Evolutionary conservation across 2,797 vertebrate genomes (phyloP).

Genomic region (Pipistrellus pipistrellus): DNA sequence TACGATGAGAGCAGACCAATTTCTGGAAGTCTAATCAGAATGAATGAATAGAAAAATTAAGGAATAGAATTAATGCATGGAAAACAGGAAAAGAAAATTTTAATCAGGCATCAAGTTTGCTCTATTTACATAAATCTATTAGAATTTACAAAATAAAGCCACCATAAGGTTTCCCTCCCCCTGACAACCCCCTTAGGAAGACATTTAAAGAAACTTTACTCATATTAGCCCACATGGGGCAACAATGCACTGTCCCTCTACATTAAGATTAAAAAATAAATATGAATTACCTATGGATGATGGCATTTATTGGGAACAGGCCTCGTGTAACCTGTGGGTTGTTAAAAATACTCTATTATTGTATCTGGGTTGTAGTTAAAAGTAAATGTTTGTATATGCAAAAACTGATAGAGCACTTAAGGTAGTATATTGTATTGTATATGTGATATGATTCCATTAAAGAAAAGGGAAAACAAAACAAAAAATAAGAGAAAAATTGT

Average conservation of each 20-base stretch:
- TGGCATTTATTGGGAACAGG: background rate
- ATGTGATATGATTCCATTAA: background rate
- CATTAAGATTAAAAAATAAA: constrained; percentile 27
- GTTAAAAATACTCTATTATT: background rate
- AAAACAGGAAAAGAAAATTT: constrained; percentile 69
- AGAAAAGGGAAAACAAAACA: background rate
- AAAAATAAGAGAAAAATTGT: background rate
- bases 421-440: background rate
- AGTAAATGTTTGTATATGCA: background rate
- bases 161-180: background rate
- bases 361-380: background rate
- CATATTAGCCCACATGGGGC: background rate
- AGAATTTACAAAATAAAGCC: constrained; percentile 59
- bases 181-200: background rate
- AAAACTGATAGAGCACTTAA: background rate
- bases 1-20: constrained; percentile 55
- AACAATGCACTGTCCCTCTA: background rate
- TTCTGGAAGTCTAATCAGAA: constrained; percentile 81
- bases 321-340: background rate
- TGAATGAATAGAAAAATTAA: constrained; percentile 81
- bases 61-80: constrained; percentile 68
- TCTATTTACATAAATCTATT: constrained; percentile 72
- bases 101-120: constrained; percentile 70
- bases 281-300: background rate
- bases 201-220: background rate